Evolutionary conservation across 2,888 invertebrate genomes (phyloP).

Genomic region (Liodrosophila aerea): DNA sequence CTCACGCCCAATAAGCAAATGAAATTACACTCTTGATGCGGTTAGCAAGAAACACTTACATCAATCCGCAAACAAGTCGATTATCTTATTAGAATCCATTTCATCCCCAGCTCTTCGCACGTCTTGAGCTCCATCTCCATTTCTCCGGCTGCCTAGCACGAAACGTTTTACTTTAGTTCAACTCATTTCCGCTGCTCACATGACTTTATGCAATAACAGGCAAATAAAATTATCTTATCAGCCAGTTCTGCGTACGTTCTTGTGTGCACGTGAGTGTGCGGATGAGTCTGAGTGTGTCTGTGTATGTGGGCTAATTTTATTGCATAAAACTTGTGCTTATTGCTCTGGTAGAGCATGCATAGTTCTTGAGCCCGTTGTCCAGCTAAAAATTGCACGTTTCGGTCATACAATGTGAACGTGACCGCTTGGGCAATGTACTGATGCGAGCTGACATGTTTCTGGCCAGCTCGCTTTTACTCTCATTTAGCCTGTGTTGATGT

Average conservation of each 20-base stretch:
- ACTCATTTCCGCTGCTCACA: constrained; percentile 75
- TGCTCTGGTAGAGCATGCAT: constrained; percentile 46
- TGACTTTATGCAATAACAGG: constrained; percentile 78
- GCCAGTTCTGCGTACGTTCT: constrained; percentile 42
- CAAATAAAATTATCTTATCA: constrained; percentile 79
- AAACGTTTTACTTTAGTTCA: constrained; percentile 73
- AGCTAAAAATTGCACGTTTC: constrained; percentile 67
- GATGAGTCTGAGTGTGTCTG: constrained; percentile 29
- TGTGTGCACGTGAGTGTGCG: constrained; percentile 38
- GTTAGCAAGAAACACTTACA: constrained; percentile 18
- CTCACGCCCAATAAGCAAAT: no score
- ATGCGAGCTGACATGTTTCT: constrained; percentile 35
- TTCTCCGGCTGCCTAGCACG: constrained; percentile 49
- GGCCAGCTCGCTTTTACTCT: background rate
- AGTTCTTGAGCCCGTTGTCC: constrained; percentile 28
- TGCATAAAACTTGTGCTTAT: constrained; percentile 75
- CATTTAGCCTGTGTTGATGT: constrained; percentile 20
- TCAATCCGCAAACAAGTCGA: constrained; percentile 58
- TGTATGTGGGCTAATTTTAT: constrained; percentile 68
- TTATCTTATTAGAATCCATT: constrained; percentile 67
- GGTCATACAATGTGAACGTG: constrained; percentile 74
- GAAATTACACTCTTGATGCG: no score
- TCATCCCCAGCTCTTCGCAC: background rate
- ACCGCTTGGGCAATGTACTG: constrained; percentile 64
- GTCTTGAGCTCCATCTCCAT: background rate